Conservation (phyloP, 1,140 invertebrate species). For the Diabrotica virgifera region DNA sequence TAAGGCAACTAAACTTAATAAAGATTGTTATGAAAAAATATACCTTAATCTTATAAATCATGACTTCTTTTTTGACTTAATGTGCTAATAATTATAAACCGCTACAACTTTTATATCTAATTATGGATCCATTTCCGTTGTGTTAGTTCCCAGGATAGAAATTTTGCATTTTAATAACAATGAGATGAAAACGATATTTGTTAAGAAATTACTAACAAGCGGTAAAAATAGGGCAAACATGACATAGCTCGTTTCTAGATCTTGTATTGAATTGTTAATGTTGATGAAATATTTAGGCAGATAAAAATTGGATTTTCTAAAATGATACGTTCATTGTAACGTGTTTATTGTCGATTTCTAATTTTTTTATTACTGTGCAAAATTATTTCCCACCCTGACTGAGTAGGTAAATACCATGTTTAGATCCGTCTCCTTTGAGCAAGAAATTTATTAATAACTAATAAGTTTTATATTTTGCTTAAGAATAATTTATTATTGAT, state of each 20-base stretch:
- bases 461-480: too few relatives aligned
- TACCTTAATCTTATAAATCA: neutral
- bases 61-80: slow-evolving; percentile 3
- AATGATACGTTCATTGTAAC: too few relatives aligned
- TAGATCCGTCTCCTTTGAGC: too few relatives aligned
- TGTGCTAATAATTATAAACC: slow-evolving; percentile 17
- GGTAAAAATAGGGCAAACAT: neutral
- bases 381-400: too few relatives aligned
- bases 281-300: too few relatives aligned
- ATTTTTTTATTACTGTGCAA: too few relatives aligned
- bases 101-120: slow-evolving; percentile 14
- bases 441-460: too few relatives aligned
- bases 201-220: neutral
- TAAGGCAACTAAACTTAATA: too few relatives aligned
- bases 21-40: neutral
- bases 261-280: neutral
- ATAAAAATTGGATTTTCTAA: too few relatives aligned
- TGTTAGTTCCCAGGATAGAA: slow-evolving; percentile 13
- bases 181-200: neutral
- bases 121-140: slow-evolving; percentile 15
- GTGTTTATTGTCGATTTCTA: too few relatives aligned
- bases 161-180: slow-evolving; percentile 17
- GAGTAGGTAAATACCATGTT: too few relatives aligned
- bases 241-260: neutral
- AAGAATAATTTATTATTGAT: too few relatives aligned